These are phyloP conservation scores for Sarcophaga caerulescens DNA, from an alignment of 2,888 invertebrate genomes.

Conservation along the genomic window DNA sequence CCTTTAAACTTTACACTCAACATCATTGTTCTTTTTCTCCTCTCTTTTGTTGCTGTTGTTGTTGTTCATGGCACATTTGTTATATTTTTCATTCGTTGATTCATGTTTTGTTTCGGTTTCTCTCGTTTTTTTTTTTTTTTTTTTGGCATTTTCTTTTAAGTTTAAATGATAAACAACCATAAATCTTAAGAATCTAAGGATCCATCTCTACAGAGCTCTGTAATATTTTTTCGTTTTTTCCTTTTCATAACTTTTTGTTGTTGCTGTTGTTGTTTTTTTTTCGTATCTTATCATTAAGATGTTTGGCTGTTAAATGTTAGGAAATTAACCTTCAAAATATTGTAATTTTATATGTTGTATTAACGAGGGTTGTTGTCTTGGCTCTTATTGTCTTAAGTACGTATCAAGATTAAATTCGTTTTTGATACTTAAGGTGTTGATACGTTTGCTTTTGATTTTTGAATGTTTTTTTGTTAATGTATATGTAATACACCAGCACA, in stretches of 20 bases:
- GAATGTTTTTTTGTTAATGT: neutral
- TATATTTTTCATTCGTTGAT: neutral
- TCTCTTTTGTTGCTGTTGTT: neutral
- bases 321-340: conserved; percentile 62
- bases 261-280: neutral
- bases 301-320: conserved; percentile 56
- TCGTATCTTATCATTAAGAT: conserved; percentile 8
- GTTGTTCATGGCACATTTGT: neutral
- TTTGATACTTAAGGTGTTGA: conserved; percentile 24
- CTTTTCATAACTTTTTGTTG: neutral
- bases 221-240: neutral
- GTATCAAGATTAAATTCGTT: neutral
- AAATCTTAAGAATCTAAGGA: conserved; percentile 21
- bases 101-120: neutral
- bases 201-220: neutral
- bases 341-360: conserved; percentile 40
- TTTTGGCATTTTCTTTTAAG: neutral
- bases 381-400: neutral
- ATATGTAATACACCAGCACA: neutral
- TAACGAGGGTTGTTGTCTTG: conserved; percentile 17
- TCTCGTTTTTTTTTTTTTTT: too few species aligned
- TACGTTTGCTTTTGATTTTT: neutral
- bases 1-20: conserved; percentile 45
- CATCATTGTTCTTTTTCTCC: conserved; percentile 16
- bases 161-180: conserved; percentile 44